Evolutionary conservation across 1,140 invertebrate species (phyloP).

Genomic region (Sarcophaga peregrina): DNA sequence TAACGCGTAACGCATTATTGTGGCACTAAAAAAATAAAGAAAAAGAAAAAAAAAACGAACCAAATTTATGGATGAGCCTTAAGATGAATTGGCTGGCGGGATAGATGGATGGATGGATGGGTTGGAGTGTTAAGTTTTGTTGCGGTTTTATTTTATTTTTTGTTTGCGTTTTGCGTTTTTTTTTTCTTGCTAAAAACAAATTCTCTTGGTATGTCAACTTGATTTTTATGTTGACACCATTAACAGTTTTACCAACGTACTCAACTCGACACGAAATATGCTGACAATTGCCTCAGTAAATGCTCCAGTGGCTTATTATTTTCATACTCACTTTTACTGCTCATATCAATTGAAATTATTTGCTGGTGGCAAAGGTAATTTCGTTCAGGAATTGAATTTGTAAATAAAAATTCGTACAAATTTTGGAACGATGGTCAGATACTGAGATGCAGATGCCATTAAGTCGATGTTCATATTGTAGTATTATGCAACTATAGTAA

Average conservation of each 20-base stretch:
- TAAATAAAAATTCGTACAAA: not conserved
- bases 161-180: too few relatives aligned
- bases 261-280: not conserved
- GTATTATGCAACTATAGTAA: too few relatives aligned
- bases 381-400: not conserved
- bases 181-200: not conserved
- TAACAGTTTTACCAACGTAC: constrained; percentile 20
- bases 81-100: not conserved
- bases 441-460: too few relatives aligned
- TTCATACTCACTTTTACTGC: not conserved
- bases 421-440: too few relatives aligned
- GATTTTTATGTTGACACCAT: constrained; percentile 36
- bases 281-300: not conserved
- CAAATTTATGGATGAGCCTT: not conserved
- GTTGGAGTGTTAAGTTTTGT: not conserved
- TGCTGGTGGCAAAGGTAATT: not conserved
- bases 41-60: not conserved
- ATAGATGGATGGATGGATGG: too few relatives aligned
- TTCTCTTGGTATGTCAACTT: constrained; percentile 20
- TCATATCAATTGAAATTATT: not conserved
- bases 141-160: not conserved
- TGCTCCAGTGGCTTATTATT: constrained; percentile 6
- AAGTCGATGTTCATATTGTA: too few relatives aligned
- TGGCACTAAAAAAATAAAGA: too few relatives aligned
- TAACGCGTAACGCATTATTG: too few relatives aligned